These are phyloP conservation scores for Ormyrus rosae DNA, from an alignment of 2,888 invertebrate genomes.

Conservation along the genomic window DNA sequence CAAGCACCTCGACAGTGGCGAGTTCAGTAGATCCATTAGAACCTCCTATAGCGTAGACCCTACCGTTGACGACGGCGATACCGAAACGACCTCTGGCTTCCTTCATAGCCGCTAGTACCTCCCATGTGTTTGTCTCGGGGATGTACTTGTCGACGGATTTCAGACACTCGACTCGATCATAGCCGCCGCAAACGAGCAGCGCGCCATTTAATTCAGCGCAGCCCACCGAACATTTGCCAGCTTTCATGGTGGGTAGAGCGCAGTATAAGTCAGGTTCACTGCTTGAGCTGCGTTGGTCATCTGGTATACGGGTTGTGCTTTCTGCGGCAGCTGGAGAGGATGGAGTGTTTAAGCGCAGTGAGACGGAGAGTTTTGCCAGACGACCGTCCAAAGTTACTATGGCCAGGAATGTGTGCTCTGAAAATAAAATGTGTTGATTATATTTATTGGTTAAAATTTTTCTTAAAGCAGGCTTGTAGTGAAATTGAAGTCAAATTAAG, in stretches of 20 bases:
- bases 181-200: conserved; percentile 88
- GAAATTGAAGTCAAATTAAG: no score
- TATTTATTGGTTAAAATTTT: no score
- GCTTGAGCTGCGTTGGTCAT: conserved; percentile 66
- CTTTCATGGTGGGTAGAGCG: conserved; percentile 80
- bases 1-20: conserved; percentile 82
- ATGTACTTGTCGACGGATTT: conserved; percentile 86
- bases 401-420: conserved; percentile 81
- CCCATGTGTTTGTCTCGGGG: conserved; percentile 84
- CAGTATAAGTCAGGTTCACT: conserved; percentile 80
- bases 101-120: conserved; percentile 82
- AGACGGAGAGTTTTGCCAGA: conserved; percentile 80
- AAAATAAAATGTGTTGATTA: conserved; percentile 40
- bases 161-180: conserved; percentile 90
- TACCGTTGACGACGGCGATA: conserved; percentile 82
- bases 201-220: conserved; percentile 83
- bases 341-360: conserved; percentile 77
- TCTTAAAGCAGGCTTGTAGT: no score
- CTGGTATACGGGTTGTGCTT: conserved; percentile 59
- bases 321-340: conserved; percentile 64
- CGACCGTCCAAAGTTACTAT: conserved; percentile 81
- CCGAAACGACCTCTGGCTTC: conserved; percentile 88
- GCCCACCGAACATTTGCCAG: conserved; percentile 86
- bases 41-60: conserved; percentile 88
- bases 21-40: conserved; percentile 90